Evolutionary conservation across 2,797 vertebrate species (phyloP).

Genomic region (Gymnoscopelus braueri): DNA sequence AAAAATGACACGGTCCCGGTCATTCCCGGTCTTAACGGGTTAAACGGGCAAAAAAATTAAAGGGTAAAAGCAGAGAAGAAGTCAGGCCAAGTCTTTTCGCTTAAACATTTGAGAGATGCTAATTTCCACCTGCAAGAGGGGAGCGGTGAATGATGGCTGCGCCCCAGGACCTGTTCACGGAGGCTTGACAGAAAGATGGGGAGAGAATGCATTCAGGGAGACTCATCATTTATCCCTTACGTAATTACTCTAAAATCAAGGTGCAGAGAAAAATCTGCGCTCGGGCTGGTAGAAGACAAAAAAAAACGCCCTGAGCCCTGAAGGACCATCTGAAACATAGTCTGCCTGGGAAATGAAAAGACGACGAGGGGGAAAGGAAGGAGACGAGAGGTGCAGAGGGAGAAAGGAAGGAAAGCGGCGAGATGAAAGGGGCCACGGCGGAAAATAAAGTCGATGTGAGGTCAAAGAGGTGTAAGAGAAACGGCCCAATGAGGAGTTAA

Average conservation of each 20-base stretch:
- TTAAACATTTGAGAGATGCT: slow-evolving; percentile 58
- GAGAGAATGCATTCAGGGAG: slow-evolving; percentile 57
- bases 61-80: slow-evolving; percentile 25
- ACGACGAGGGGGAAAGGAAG: slow-evolving; percentile 44
- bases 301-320: slow-evolving; percentile 2
- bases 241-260: slow-evolving; percentile 77
- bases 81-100: slow-evolving; percentile 38
- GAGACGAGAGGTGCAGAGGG: slow-evolving; percentile 25
- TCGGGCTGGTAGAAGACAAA: slow-evolving; percentile 33
- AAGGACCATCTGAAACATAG: slow-evolving; percentile 7
- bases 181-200: slow-evolving; percentile 53
- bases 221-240: slow-evolving; percentile 75
- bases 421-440: slow-evolving; percentile 45
- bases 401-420: slow-evolving; percentile 29
- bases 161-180: slow-evolving; percentile 64
- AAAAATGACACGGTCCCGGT: too few species aligned
- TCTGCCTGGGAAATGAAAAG: slow-evolving; percentile 13
- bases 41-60: slow-evolving; percentile 45
- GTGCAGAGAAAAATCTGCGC: slow-evolving; percentile 68
- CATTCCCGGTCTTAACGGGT: too few species aligned
- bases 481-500: slow-evolving; percentile 57
- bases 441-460: slow-evolving; percentile 48
- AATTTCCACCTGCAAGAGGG: slow-evolving; percentile 46
- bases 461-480: slow-evolving; percentile 64
- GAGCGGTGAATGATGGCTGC: slow-evolving; percentile 62